A percentile compares a stretch with the other conserved stretches of the same genome.
These are phyloP conservation scores for Engystomops pustulosus DNA, from an alignment of 2,113 vertebrate genomes.

Conservation along the genomic window DNA sequence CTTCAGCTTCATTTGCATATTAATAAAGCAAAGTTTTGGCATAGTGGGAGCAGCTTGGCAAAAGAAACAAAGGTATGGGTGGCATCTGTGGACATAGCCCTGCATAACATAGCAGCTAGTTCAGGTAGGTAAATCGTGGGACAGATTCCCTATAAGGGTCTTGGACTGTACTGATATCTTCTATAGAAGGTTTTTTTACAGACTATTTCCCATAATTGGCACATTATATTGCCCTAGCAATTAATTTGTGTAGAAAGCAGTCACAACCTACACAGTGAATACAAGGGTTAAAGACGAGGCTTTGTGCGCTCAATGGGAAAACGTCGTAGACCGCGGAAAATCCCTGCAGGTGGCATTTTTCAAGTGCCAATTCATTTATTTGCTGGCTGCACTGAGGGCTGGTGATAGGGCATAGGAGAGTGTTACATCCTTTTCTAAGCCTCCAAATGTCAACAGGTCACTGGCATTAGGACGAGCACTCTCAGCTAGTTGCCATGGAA, in stretches of 20 bases:
- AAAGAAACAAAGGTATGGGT: too few species aligned
- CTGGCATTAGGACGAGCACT: conserved; percentile 11
- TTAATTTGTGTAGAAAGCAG: background rate
- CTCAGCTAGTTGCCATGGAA: conserved; percentile 32
- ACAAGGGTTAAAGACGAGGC: background rate
- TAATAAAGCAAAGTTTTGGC: too few species aligned
- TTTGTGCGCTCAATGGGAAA: conserved; percentile 12
- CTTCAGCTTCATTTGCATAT: too few species aligned
- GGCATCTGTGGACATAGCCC: too few species aligned
- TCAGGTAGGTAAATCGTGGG: too few species aligned
- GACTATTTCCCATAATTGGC: background rate
- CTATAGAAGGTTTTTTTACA: background rate
- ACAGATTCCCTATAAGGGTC: background rate
- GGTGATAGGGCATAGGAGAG: background rate
- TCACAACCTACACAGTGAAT: background rate
- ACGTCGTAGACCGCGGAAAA: background rate
- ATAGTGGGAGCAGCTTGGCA: too few species aligned
- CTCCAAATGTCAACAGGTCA: conserved; percentile 40
- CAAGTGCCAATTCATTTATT: conserved; percentile 34
- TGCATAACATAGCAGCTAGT: too few species aligned
- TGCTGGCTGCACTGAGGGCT: background rate
- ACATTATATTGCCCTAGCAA: background rate
- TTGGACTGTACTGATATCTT: background rate
- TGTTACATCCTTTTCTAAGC: background rate
- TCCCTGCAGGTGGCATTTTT: conserved; percentile 16